Conservation (phyloP, 2,113 vertebrate genomes). For the Neotragus moschatus region DNA sequence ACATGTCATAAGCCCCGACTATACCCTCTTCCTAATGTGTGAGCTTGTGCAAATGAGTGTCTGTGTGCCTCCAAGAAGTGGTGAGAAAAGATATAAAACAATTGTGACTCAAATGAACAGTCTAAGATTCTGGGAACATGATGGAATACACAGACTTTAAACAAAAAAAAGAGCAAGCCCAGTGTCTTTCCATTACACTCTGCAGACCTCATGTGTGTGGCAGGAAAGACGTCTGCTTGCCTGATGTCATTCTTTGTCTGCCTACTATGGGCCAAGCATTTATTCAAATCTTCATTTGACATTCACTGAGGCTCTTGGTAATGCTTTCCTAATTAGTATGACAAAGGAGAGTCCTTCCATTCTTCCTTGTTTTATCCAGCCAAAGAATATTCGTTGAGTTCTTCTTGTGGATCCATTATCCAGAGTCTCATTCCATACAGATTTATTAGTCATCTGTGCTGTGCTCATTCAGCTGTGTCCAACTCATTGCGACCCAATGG, state of each 20-base stretch:
- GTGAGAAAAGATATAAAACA: neutral
- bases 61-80: neutral
- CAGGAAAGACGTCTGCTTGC: neutral
- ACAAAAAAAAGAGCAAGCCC: neutral
- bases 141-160: neutral
- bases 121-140: neutral
- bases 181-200: neutral
- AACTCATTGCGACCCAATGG: neutral
- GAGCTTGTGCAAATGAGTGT: neutral
- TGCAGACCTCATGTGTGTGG: neutral
- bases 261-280: neutral
- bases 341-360: neutral
- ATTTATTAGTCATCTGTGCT: neutral
- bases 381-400: neutral
- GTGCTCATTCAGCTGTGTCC: neutral
- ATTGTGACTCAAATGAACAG: neutral
- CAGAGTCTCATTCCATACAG: neutral
- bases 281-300: neutral
- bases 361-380: neutral
- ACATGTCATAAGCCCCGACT: neutral
- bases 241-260: neutral
- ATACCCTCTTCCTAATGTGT: neutral
- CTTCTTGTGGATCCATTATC: neutral
- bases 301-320: neutral
- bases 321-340: neutral